phyloP scores from a whole-genome alignment of 2,113 vertebrate genomes.

The Monopterus albus region DNA sequence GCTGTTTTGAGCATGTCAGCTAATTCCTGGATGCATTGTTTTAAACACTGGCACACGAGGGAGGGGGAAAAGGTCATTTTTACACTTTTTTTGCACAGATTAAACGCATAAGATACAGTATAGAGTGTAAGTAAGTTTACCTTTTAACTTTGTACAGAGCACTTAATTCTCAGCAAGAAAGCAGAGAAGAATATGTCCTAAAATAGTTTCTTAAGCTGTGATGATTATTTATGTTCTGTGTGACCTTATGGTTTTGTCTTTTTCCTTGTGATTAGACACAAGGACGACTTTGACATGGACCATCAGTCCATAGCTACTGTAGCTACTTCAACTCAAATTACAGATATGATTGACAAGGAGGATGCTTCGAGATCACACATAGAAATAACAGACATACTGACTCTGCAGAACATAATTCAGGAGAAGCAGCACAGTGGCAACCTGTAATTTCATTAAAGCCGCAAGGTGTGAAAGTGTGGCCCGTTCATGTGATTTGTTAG shows the following conservation, averaged over 20 bases:
- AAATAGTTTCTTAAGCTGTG: no score
- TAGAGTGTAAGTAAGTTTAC: background rate
- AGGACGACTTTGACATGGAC: background rate
- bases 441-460: background rate
- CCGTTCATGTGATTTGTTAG: background rate
- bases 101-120: background rate
- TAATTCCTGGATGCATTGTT: no score
- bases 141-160: no score
- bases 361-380: background rate
- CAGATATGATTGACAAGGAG: slow-evolving; percentile 32
- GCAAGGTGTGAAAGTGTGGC: background rate
- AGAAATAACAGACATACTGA: background rate
- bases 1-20: background rate
- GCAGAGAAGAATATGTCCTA: no score
- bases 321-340: slow-evolving; percentile 19
- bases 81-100: background rate
- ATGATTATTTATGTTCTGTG: no score
- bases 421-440: background rate
- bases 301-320: background rate
- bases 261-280: slow-evolving; percentile 1
- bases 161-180: no score
- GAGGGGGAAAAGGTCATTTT: no score
- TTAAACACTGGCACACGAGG: no score
- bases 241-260: no score
- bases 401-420: slow-evolving; percentile 4